Conservation (phyloP, 2,888 invertebrate species). For the Invenusta paracnida region DNA sequence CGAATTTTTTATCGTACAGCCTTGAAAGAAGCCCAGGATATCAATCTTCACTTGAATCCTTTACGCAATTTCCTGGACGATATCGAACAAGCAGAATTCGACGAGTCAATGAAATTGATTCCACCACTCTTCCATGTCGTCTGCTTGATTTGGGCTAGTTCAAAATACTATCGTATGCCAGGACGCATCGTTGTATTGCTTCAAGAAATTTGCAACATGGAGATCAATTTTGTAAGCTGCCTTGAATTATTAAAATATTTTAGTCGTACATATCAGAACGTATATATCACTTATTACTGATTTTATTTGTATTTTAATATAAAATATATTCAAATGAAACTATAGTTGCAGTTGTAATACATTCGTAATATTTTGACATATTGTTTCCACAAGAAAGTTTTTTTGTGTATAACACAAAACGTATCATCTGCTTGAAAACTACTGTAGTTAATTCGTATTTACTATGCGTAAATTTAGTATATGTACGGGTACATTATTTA, state of each 20-base stretch:
- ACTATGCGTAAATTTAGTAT: no score
- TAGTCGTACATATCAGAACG: not conserved
- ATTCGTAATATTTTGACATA: no score
- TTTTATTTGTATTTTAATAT: no score
- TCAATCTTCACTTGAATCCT: conserved; percentile 78
- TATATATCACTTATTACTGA: no score
- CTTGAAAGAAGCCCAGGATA: conserved; percentile 81
- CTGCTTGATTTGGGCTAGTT: conserved; percentile 83
- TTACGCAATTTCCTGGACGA: conserved; percentile 73
- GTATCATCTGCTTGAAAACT: no score
- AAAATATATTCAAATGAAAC: no score
- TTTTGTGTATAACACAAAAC: no score
- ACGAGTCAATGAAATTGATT: conserved; percentile 65
- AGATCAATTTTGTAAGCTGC: conserved; percentile 66
- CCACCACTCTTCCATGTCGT: conserved; percentile 78
- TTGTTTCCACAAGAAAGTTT: no score
- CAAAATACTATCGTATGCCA: conserved; percentile 78
- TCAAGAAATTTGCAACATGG: conserved; percentile 81
- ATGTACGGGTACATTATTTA: no score
- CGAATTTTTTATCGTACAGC: no score
- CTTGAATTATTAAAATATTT: not conserved
- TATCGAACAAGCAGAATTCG: conserved; percentile 64
- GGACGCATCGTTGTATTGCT: conserved; percentile 80
- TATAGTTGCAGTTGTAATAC: no score
- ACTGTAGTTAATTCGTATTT: no score